A percentile compares a stretch with the other conserved stretches of the same genome.
Evolutionary conservation across 2,113 vertebrate species (phyloP).

Genomic region (Jacana jacana): DNA sequence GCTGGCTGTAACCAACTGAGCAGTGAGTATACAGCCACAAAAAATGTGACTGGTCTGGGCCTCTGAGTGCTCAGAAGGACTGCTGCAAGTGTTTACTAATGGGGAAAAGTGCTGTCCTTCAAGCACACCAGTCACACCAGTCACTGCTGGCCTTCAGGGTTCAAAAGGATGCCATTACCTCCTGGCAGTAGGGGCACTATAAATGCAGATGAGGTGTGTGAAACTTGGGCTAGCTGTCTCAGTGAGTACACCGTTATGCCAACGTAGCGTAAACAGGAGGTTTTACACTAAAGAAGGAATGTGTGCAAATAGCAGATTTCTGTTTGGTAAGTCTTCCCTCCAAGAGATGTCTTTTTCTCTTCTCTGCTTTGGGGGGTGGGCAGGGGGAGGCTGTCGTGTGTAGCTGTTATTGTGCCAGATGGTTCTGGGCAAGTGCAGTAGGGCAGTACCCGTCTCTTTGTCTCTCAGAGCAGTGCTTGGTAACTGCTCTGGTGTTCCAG

Average conservation of each 20-base stretch:
- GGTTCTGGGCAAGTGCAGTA: background rate
- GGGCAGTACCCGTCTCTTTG: too few relatives aligned
- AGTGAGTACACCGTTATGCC: background rate
- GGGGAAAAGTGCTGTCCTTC: background rate
- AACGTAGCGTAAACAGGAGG: background rate
- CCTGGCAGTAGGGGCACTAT: background rate
- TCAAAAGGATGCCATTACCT: background rate
- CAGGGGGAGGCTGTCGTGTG: background rate
- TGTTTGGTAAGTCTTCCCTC: background rate
- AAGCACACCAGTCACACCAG: background rate
- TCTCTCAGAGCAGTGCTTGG: background rate
- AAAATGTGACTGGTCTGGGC: background rate
- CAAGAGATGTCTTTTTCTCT: background rate
- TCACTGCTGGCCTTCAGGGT: background rate
- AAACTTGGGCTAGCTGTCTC: background rate
- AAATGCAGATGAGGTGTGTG: background rate
- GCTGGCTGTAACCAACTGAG: background rate
- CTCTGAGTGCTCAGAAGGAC: background rate
- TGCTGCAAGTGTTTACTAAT: background rate
- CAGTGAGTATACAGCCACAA: background rate
- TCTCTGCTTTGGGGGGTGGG: background rate
- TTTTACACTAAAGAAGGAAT: background rate
- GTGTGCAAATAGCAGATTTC: background rate
- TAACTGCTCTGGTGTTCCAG: background rate
- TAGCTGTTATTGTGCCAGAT: background rate